Base-by-base conservation (phyloP, 2,888 invertebrate genomes). In the Cremastinae sp. region DNA sequence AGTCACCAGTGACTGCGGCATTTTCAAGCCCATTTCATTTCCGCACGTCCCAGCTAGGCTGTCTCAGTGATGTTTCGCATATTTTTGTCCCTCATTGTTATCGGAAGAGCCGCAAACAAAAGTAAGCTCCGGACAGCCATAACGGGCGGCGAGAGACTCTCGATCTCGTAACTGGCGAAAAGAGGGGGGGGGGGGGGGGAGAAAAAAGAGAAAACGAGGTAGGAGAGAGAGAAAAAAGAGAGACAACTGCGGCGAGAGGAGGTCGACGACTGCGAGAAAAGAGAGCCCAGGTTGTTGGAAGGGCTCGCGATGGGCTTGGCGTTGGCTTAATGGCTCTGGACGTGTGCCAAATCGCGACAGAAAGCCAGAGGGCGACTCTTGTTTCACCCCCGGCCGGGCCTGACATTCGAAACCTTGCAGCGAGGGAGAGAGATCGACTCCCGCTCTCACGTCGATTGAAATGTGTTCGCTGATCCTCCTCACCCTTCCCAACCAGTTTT, bases 281-380 rank as follows among this genome's bases (percentile, higher is more conserved):
- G 22, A 5, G 7, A 12, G 75, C 69, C 79, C 78, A 79, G 81
- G 79, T 79, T 51, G 78, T 61, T 74, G 78, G 75, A 81, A 58
- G 14, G 58, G 51, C 37, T 37, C 58, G 68, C 61, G 55, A 80
- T 81, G 78, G 79, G 68, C 28, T 28, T 80, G 76, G 79, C 77
- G 72, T 28, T 76, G 75, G 82, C 81, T 84, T 86, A 87, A 87
- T 86, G 83, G 84, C 81, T 81, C 83, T 87, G 87, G 87, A 82
- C 69, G 53, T 62, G 72, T 71, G 85, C 87, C 87, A 87, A 84
- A 84, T 84, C 83, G 80, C 79, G 70, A 71, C 71, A 56, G 74
- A 66, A 66, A 56, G 70, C 61, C 55, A 64, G 55, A 43, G 35
- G 28, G 45, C 28, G 66, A 39, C 22, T 51, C 43, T 53, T 55